These are phyloP conservation scores for Teleiodes luculella DNA, from an alignment of 2,888 invertebrate species.

Conservation along the genomic window DNA sequence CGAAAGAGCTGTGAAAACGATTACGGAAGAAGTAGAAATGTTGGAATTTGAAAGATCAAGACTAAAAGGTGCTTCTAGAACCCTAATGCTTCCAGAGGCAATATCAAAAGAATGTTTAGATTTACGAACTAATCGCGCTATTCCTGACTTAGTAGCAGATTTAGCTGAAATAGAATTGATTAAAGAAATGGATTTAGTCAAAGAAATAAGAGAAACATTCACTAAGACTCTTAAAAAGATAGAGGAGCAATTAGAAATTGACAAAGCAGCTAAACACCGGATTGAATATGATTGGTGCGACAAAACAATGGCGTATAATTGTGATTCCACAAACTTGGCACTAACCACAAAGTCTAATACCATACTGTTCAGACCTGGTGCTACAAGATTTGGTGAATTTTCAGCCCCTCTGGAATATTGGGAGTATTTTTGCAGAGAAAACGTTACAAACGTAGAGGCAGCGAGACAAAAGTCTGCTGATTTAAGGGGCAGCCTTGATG, in stretches of 20 bases:
- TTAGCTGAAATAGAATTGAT: conserved; percentile 87
- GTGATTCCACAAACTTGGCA: conserved; percentile 84
- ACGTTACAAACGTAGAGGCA: conserved; percentile 85
- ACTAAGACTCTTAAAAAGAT: conserved; percentile 81
- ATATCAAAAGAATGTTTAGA: conserved; percentile 88
- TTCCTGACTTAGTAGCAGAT: conserved; percentile 87
- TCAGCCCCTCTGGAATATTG: conserved; percentile 84
- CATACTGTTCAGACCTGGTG: conserved; percentile 88
- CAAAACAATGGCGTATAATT: conserved; percentile 88
- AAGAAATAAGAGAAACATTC: conserved; percentile 82
- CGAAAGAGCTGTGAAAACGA: conserved; percentile 82
- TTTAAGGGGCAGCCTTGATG: conserved; percentile 84
- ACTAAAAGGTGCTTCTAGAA: conserved; percentile 82
- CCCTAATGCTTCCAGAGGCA: conserved; percentile 84
- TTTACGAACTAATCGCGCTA: conserved; percentile 82
- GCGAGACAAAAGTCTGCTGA: conserved; percentile 86
- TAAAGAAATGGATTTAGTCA: conserved; percentile 84
- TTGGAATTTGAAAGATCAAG: conserved; percentile 83
- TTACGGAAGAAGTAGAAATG: conserved; percentile 83
- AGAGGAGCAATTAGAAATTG: conserved; percentile 83
- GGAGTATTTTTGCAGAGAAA: conserved; percentile 90
- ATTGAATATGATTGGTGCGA: conserved; percentile 96
- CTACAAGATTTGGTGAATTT: conserved; percentile 87
- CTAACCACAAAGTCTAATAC: conserved; percentile 84
- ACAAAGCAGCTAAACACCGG: conserved; percentile 88